These are phyloP conservation scores for Tiaroga cobitis DNA, from an alignment of 2,797 vertebrate species.

Conservation along the genomic window DNA sequence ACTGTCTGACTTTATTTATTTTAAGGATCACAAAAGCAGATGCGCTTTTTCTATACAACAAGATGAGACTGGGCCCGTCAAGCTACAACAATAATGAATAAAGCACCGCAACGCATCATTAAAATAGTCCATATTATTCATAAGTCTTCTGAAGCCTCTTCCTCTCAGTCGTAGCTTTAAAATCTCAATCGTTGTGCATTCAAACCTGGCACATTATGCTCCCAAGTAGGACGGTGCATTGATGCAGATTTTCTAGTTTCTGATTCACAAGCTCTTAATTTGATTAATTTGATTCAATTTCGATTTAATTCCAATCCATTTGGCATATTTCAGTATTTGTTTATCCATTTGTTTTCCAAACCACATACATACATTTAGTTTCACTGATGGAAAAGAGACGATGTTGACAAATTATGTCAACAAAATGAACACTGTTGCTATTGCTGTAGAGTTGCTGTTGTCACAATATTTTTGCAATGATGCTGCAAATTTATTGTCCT, in stretches of 20 bases:
- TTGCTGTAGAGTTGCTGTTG: too few relatives aligned
- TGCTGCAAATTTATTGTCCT: neutral
- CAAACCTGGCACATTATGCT: neutral
- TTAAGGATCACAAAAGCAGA: slow-evolving; percentile 6
- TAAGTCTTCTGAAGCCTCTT: neutral
- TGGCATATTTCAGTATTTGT: neutral
- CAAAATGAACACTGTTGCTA: too few relatives aligned
- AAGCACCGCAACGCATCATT: neutral
- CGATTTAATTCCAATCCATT: neutral
- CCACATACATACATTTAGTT: neutral
- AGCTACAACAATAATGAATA: neutral
- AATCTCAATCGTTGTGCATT: neutral
- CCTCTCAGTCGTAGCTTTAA: neutral
- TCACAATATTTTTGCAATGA: neutral
- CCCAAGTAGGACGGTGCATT: neutral
- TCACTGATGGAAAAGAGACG: too few relatives aligned
- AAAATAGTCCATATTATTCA: slow-evolving; percentile 2
- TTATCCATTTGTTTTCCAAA: neutral
- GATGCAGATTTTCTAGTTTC: neutral
- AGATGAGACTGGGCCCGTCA: neutral
- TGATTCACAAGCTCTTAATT: neutral
- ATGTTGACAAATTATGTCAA: too few relatives aligned
- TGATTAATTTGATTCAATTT: neutral
- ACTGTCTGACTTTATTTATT: neutral
- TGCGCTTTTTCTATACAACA: neutral